Evolutionary conservation across 2,113 vertebrate species (phyloP).

Genomic region (Heterocephalus glaber): DNA sequence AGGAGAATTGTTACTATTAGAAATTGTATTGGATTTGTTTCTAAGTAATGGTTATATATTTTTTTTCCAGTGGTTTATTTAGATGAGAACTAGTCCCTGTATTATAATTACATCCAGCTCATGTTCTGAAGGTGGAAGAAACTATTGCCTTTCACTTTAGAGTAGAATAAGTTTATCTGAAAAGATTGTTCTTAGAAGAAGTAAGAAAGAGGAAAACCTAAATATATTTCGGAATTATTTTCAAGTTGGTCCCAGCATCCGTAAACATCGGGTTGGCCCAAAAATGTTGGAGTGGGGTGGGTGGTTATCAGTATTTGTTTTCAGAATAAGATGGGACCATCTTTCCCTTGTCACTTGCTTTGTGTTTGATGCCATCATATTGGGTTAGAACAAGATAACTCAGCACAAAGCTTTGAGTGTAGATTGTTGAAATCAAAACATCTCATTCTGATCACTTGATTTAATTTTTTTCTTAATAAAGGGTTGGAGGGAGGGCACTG

Average conservation of each 20-base stretch:
- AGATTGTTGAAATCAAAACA: slow-evolving; percentile 82
- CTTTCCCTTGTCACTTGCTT: slow-evolving; percentile 85
- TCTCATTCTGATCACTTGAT: slow-evolving; percentile 89
- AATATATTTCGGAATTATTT: slow-evolving; percentile 50
- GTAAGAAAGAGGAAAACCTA: not conserved
- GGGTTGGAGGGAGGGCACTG: slow-evolving; percentile 78
- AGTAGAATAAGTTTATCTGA: slow-evolving; percentile 47
- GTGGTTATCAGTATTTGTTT: slow-evolving; percentile 78
- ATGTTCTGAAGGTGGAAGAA: slow-evolving; percentile 26
- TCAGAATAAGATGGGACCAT: slow-evolving; percentile 92
- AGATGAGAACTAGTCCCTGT: not conserved
- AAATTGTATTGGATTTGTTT: slow-evolving; percentile 32
- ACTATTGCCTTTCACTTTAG: slow-evolving; percentile 7
- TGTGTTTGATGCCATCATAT: slow-evolving; percentile 71
- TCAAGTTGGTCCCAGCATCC: slow-evolving; percentile 3
- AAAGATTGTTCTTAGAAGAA: slow-evolving; percentile 51
- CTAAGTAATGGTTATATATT: slow-evolving; percentile 46
- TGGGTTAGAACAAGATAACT: slow-evolving; percentile 78
- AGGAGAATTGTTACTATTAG: no score
- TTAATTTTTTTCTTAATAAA: slow-evolving; percentile 74
- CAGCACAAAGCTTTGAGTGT: slow-evolving; percentile 78
- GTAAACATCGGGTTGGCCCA: slow-evolving; percentile 64
- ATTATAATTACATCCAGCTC: slow-evolving; percentile 35
- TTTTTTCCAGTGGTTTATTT: slow-evolving; percentile 12
- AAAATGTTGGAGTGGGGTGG: not conserved